These are phyloP conservation scores for Lycophotia porphyrea DNA, from an alignment of 2,888 invertebrate species.

Conservation along the genomic window DNA sequence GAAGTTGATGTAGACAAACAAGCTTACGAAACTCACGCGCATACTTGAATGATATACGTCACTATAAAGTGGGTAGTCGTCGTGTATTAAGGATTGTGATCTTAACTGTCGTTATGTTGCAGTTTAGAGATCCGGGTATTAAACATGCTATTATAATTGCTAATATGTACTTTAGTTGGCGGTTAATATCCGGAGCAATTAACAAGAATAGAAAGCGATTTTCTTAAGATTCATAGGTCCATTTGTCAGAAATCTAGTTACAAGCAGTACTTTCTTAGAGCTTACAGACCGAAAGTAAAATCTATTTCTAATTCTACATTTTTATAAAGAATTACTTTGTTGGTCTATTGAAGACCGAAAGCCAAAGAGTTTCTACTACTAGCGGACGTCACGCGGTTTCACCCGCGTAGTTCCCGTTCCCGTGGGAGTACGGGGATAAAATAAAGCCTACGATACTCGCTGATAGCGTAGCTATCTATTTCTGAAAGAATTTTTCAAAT, in stretches of 20 bases:
- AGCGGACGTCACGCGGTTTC: too few species aligned
- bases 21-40: slow-evolving; percentile 62
- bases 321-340: background rate
- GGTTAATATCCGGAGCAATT: slow-evolving; percentile 13
- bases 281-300: background rate
- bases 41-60: slow-evolving; percentile 59
- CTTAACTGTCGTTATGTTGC: slow-evolving; percentile 29
- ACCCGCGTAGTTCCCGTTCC: too few species aligned
- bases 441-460: too few species aligned
- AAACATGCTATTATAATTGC: slow-evolving; percentile 22
- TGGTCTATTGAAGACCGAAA: background rate
- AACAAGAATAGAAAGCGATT: slow-evolving; percentile 2
- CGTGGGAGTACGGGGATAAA: too few species aligned
- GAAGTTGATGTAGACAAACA: slow-evolving; percentile 60
- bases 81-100: slow-evolving; percentile 40
- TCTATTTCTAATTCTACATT: background rate
- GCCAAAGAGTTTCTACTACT: too few species aligned
- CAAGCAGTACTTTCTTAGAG: background rate
- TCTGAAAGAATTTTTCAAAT: too few species aligned
- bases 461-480: too few species aligned
- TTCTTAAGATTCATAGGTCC: background rate
- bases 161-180: background rate
- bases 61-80: slow-evolving; percentile 59
- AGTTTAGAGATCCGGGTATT: slow-evolving; percentile 44
- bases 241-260: background rate